Base-by-base conservation (phyloP, 2,113 vertebrate genomes). In the Nibea coibor region DNA sequence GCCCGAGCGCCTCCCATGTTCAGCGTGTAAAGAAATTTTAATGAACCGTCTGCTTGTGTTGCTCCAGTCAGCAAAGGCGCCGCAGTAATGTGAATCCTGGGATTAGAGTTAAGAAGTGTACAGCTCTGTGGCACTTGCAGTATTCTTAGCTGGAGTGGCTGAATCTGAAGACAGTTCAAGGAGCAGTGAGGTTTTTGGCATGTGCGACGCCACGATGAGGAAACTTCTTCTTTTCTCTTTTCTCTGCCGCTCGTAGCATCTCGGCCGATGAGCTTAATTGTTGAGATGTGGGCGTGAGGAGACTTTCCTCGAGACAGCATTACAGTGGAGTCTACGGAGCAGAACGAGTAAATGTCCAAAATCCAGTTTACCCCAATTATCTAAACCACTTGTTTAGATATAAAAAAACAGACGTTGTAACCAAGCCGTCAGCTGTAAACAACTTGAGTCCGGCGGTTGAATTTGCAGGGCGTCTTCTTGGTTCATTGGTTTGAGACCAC, bases 51-150 rank as follows among this genome's bases (percentile, higher is more conserved):
- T 68, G 50, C 66, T 64, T 64, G 4, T 28, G 54, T 45, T n/a
- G 19, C 78, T 54, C 19, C 31, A 72, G 61, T 77, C 71, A 56
- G 78, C 51, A 50, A 35, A 5, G 53, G 62, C 76, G 16, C 58
- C 0, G 2, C 72, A 77, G 69, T 77, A 58, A 83, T 76, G 78
- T 47, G 68, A 83, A 57, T 67, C 61, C 63, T 16, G 72, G 75
- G 83, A 84, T 78, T 75, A 83, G 63, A 62, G 39, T 77, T 65
- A 61, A 70, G 65, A 77, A n/a, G 59, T 54, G 65, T 42, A 48
- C 58, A 74, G 3, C 68, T 11, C 50, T 20, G 63, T 68, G 43
- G 28, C 72, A 26, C 26, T 63, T 9, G 15, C 24, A 66, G 58
- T 70, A 68, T 78, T 75, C 17, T 45, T 63, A n/a, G 42, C 39